A percentile compares a stretch with the other conserved stretches of the same genome.
Conservation (phyloP, 1,140 invertebrate species). For the Pogonognathellus flavescens region DNA sequence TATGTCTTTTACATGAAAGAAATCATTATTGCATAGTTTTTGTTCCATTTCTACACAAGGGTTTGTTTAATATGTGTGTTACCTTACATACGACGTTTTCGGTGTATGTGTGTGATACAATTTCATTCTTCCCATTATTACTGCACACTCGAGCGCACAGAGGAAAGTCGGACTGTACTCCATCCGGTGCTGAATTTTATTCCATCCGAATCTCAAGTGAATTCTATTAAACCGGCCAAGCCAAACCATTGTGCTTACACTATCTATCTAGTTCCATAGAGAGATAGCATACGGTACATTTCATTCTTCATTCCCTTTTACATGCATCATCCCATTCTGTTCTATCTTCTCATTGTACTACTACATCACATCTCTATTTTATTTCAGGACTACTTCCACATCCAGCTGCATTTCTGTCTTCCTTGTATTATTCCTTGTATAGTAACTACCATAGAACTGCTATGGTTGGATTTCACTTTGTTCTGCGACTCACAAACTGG, state of each 20-base stretch:
- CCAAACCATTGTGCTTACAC: not conserved
- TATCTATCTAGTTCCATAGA: not conserved
- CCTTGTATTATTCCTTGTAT: not conserved
- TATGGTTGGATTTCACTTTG: too few species aligned
- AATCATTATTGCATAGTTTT: too few species aligned
- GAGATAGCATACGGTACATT: conserved; percentile 32
- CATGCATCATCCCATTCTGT: conserved; percentile 46
- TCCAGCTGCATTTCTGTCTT: not conserved
- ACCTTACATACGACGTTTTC: too few species aligned
- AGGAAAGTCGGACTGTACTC: conserved; percentile 28
- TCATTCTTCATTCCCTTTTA: conserved; percentile 34
- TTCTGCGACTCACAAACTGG: not conserved
- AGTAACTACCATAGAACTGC: not conserved
- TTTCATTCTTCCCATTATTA: too few species aligned
- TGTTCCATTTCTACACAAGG: too few species aligned
- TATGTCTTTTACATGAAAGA: too few species aligned
- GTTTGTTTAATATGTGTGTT: too few species aligned
- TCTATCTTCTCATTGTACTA: not conserved
- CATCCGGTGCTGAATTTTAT: conserved; percentile 49
- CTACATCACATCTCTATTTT: conserved; percentile 35
- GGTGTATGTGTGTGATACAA: too few species aligned
- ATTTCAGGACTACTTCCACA: conserved; percentile 13
- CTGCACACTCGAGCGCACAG: not conserved
- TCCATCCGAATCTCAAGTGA: conserved; percentile 37
- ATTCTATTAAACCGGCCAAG: conserved; percentile 44